Conservation (phyloP, 2,888 invertebrate genomes). For the Drosophila rubida region DNA sequence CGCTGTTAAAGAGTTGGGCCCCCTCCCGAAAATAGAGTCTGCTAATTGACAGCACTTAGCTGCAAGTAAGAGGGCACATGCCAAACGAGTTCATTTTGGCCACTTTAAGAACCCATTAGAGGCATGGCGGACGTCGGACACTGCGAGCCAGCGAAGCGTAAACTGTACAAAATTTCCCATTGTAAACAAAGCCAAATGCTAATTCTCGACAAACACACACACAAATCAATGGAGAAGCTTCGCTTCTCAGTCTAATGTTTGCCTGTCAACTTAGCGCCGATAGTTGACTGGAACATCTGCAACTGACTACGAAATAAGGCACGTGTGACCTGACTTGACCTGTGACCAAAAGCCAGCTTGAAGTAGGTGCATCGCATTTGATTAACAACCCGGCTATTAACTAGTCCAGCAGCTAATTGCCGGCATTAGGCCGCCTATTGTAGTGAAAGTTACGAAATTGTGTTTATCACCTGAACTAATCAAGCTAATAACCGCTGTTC, state of each 20-base stretch:
- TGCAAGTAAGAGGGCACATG: slow-evolving; percentile 48
- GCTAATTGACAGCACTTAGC: slow-evolving; percentile 63
- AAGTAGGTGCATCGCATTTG: no score
- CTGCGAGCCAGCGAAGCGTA: slow-evolving; percentile 57
- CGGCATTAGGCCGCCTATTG: slow-evolving; percentile 42
- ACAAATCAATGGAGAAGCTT: slow-evolving; percentile 58
- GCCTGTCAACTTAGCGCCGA: slow-evolving; percentile 50
- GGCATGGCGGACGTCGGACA: slow-evolving; percentile 17
- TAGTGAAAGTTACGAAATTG: slow-evolving; percentile 67
- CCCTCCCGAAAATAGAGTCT: slow-evolving; percentile 6
- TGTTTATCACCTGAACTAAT: slow-evolving; percentile 62
- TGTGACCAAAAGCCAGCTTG: no score
- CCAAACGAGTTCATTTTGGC: slow-evolving; percentile 68
- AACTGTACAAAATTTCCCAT: slow-evolving; percentile 57
- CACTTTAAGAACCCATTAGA: slow-evolving; percentile 72
- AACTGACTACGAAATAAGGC: slow-evolving; percentile 54
- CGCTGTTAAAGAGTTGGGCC: slow-evolving; percentile 11
- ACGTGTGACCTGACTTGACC: slow-evolving; percentile 42
- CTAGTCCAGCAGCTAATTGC: slow-evolving; percentile 55
- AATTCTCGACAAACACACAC: slow-evolving; percentile 54
- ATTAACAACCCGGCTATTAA: slow-evolving; percentile 42
- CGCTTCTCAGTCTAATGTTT: slow-evolving; percentile 44
- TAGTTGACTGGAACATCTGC: slow-evolving; percentile 18
- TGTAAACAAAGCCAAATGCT: slow-evolving; percentile 57
- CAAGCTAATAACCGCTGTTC: slow-evolving; percentile 49